Base-by-base conservation (phyloP, 2,888 invertebrate genomes). In the Leptopilina syphax region DNA sequence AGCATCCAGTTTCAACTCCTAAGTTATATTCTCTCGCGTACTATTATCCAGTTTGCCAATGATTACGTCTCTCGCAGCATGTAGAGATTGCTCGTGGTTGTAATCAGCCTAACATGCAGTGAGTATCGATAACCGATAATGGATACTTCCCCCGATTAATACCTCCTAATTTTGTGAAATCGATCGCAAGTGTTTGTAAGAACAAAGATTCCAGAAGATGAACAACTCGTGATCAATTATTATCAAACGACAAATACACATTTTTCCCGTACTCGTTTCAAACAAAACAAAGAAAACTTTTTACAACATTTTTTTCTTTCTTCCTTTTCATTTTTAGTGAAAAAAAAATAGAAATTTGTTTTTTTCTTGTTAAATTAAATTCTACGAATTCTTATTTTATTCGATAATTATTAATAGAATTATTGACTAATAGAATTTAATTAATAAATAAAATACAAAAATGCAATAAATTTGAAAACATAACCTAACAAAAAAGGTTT, bases 61-160 rank as follows among this genome's bases (percentile, higher is more conserved):
- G 57, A 73, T 73, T 73, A 73, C 57, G 57, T 73, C 57, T 73
- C 57, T 73, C 54, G 34, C 73, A 57, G 54, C 27, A 73, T 73
- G 73, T 73, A 73, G 34, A 73, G 34, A 73, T 41, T 57, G 57
- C 34, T 73, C 57, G 57, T 73, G 57, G 34, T 73, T 73, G 73
- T 73, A 73, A 73, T 73, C 73, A 73, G 34, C 57, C 73, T 73
- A 73, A 73, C 73, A 73, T 73, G 73, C 73, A 57, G 34, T n/a
- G 73, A 73, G 73, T 73, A 73, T 73, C 73, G 73, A 73, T 73
- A 73, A 73, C 73, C 73, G 57, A 73, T 73, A 73, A 73, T 73
- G 34, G 73, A n/a, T 57, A 57, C 73, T 73, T 57, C 57, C 57
- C 70, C 57, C 73, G 57, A 73, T 57, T 73, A 73, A 73, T 73